phyloP scores from a whole-genome alignment of 2,797 vertebrate genomes.

The Lutra lutra region DNA sequence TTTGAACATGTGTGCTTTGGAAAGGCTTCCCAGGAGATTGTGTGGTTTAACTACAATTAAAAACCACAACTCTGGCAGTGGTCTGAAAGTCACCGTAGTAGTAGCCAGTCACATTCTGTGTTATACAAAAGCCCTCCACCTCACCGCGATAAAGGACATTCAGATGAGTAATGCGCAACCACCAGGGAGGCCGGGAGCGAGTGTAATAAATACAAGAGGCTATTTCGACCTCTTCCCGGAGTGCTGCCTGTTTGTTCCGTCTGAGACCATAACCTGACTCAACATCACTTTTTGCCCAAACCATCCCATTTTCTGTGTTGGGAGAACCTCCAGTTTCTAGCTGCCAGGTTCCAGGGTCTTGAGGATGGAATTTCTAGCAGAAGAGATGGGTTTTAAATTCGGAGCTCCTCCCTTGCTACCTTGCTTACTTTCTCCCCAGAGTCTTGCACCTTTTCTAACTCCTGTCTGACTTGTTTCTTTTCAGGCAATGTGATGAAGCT shows the following conservation, averaged over 20 bases:
- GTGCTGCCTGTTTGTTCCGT: too few relatives aligned
- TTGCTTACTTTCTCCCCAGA: background rate
- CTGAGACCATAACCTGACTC: background rate
- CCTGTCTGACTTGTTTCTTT: background rate
- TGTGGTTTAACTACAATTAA: background rate
- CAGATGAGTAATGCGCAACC: background rate
- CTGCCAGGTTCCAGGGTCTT: background rate
- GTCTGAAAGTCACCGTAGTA: background rate
- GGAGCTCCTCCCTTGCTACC: background rate
- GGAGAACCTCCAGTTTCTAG: background rate
- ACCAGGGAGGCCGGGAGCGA: background rate
- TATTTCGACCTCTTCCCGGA: background rate
- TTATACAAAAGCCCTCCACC: background rate
- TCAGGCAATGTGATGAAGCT: constrained; percentile 93
- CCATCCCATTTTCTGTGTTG: background rate
- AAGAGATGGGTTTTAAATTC: background rate
- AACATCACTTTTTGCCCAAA: background rate
- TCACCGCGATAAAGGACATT: background rate
- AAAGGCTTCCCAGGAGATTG: background rate
- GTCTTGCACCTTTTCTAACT: background rate
- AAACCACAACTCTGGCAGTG: background rate
- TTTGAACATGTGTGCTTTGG: background rate
- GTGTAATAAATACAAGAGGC: background rate
- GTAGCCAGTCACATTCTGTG: background rate
- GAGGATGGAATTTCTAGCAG: background rate